These are phyloP conservation scores for Archilochus colubris DNA, from an alignment of 2,113 vertebrate species.

Conservation along the genomic window DNA sequence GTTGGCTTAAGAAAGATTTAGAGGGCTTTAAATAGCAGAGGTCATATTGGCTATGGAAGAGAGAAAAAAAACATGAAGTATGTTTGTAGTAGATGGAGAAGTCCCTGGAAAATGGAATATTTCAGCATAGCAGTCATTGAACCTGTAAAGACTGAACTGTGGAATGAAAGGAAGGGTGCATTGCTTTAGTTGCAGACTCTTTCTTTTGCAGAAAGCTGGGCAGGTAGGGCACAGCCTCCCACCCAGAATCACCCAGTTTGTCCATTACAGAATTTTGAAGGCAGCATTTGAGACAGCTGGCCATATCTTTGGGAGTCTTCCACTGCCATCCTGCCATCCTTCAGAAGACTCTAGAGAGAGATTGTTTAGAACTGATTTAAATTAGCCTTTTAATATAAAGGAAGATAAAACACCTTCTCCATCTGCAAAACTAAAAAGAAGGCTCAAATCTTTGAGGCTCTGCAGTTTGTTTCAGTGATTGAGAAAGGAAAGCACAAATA, in stretches of 20 bases:
- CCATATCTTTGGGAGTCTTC: neutral
- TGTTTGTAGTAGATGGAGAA: neutral
- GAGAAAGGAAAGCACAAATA: neutral
- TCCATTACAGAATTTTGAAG: neutral
- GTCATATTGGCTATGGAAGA: neutral
- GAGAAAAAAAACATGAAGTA: neutral
- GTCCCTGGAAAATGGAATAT: neutral
- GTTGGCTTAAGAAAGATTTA: conserved; percentile 29
- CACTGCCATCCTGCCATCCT: neutral
- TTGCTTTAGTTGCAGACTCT: neutral
- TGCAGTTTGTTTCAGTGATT: neutral
- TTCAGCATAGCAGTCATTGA: neutral
- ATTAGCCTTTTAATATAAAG: neutral
- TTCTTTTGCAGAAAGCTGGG: neutral
- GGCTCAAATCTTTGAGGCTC: neutral
- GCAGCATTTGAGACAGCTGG: neutral
- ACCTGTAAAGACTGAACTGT: neutral
- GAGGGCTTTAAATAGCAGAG: neutral
- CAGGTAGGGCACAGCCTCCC: neutral
- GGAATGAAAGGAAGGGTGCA: neutral
- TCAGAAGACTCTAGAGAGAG: neutral
- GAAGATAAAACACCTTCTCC: neutral
- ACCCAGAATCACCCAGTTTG: neutral
- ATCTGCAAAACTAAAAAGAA: neutral
- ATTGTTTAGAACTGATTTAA: neutral